These are phyloP conservation scores for Rallus crepitans DNA, from an alignment of 2,797 vertebrate species.

Conservation along the genomic window DNA sequence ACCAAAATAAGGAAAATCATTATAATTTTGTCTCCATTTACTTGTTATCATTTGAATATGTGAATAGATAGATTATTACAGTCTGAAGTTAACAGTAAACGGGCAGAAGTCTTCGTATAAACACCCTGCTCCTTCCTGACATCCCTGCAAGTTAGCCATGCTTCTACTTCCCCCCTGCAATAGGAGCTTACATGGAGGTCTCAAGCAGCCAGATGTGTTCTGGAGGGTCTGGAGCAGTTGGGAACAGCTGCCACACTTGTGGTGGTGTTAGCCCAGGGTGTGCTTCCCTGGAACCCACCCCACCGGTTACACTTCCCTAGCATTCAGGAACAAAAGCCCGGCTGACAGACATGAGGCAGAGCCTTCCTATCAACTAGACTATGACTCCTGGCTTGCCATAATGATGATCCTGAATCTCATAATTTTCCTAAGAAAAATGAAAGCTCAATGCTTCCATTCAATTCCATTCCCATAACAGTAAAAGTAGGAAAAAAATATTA, in stretches of 20 bases:
- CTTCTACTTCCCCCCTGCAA: background rate
- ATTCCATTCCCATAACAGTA: background rate
- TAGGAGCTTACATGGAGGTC: fast-evolving
- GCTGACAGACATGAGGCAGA: background rate
- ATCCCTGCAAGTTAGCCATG: fast-evolving
- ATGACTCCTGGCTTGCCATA: background rate
- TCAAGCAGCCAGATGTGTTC: fast-evolving
- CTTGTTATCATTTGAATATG: background rate
- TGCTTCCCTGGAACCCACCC: fast-evolving
- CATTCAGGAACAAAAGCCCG: background rate
- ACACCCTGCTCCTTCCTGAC: background rate
- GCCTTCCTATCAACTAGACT: background rate
- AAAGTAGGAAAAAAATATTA: background rate
- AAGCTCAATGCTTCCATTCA: background rate
- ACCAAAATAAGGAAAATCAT: background rate
- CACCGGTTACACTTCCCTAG: background rate
- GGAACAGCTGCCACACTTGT: fast-evolving
- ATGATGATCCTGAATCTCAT: background rate
- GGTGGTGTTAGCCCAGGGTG: background rate
- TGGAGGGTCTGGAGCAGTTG: background rate
- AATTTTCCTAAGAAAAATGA: background rate
- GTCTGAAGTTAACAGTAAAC: background rate
- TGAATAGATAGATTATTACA: background rate
- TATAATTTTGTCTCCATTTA: background rate
- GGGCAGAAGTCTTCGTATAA: background rate